Evolutionary conservation across 2,113 vertebrate species (phyloP).

Genomic region (Arizona elegans): DNA sequence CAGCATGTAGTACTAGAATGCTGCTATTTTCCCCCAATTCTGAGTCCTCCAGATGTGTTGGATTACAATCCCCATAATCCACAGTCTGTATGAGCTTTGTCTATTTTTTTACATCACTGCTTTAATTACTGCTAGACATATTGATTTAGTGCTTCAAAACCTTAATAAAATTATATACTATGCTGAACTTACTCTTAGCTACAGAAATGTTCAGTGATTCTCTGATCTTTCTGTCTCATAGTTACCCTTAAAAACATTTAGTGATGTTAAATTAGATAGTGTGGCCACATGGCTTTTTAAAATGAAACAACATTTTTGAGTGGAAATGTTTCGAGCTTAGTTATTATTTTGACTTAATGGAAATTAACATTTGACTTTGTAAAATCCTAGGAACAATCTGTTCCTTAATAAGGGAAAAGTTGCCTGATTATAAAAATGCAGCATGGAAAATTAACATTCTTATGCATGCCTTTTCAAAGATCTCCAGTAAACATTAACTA

Average conservation of each 20-base stretch:
- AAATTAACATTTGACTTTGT: background rate
- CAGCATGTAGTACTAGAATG: background rate
- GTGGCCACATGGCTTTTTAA: background rate
- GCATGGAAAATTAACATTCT: background rate
- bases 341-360: background rate
- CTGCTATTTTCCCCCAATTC: slow-evolving; percentile 28
- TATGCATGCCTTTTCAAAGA: background rate
- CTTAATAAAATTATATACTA: background rate
- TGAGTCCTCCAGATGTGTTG: background rate
- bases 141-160: background rate
- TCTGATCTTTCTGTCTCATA: background rate
- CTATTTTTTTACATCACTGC: background rate
- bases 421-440: background rate
- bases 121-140: slow-evolving; percentile 4
- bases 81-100: background rate
- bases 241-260: background rate
- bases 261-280: background rate
- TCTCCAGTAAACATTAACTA: background rate
- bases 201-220: background rate
- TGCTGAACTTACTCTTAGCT: rapidly evolving
- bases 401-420: rapidly evolving
- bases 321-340: slow-evolving; percentile 17
- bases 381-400: background rate
- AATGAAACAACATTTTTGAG: background rate
- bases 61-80: background rate